Conservation (phyloP, 2,113 vertebrate genomes). For the Mus spicilegus region DNA sequence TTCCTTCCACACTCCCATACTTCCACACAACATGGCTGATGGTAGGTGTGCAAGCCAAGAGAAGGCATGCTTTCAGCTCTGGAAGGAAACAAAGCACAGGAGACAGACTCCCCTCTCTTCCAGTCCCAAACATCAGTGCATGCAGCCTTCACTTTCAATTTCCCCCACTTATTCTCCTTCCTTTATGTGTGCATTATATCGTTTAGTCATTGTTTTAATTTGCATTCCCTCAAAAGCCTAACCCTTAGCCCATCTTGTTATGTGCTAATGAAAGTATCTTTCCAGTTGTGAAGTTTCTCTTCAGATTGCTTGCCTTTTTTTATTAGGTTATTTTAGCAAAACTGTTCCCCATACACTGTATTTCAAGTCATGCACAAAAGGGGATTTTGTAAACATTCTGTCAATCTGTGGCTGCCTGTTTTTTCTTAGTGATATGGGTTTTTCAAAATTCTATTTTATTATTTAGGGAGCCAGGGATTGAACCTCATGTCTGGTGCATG, state of each 20-base stretch:
- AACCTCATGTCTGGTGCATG: not conserved
- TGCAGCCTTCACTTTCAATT: not conserved
- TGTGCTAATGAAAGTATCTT: not conserved
- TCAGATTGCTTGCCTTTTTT: not conserved
- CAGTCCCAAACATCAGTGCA: not conserved
- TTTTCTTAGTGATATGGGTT: not conserved
- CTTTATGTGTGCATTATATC: not conserved
- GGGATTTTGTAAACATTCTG: not conserved
- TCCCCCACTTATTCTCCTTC: not conserved
- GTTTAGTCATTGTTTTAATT: slow-evolving; percentile 6
- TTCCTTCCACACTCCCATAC: not conserved
- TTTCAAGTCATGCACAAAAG: not conserved
- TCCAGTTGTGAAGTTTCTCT: not conserved
- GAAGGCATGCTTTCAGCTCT: not conserved
- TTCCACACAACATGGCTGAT: not conserved
- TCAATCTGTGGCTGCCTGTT: not conserved
- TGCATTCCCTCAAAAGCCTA: not conserved
- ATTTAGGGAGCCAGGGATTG: not conserved
- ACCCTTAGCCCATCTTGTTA: not conserved
- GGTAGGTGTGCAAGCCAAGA: not conserved
- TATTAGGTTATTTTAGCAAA: slow-evolving; percentile 25
- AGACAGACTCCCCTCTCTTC: not conserved
- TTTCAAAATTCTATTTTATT: not conserved
- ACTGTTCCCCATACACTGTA: not conserved
- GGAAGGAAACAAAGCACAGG: rapidly evolving